Evolutionary conservation across 35 echinoderm and acorn worm species (phyloP).

Genomic region (Lytechinus pictus): DNA sequence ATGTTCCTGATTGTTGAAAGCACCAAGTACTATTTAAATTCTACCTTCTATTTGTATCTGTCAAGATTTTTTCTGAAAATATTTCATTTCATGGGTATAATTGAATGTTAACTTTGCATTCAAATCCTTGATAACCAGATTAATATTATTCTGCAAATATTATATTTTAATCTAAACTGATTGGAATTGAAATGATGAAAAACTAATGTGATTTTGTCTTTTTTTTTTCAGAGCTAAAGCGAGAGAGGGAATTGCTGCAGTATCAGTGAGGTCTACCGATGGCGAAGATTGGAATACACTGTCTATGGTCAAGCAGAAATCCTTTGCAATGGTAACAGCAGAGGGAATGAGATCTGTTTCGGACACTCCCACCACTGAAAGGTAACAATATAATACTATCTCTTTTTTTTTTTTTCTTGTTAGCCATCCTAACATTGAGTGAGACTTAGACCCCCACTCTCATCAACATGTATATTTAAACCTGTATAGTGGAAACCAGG

Average conservation of each 20-base stretch:
- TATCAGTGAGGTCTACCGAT: constrained; percentile 27
- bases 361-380: not conserved
- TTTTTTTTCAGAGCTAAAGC: constrained; percentile 43
- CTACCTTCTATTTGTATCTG: not conserved
- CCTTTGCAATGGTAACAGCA: constrained; percentile 37
- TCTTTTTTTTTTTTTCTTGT: no score
- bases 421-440: no score
- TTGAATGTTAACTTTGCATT: no score
- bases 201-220: not conserved
- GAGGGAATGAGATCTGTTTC: not conserved
- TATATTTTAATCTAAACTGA: no score
- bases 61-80: not conserved
- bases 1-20: not conserved
- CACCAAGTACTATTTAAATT: not conserved
- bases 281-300: constrained; percentile 7
- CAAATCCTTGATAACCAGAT: no score
- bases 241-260: constrained; percentile 13
- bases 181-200: no score
- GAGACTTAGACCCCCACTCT: no score
- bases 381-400: not conserved
- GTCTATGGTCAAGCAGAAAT: constrained; percentile 41
- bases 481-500: no score
- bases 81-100: not conserved
- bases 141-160: no score
- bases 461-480: no score